Percentiles rank a stretch among this genome's conserved stretches.
Evolutionary conservation across 2,113 vertebrate genomes (phyloP).

Genomic region (Ahaetulla prasina): DNA sequence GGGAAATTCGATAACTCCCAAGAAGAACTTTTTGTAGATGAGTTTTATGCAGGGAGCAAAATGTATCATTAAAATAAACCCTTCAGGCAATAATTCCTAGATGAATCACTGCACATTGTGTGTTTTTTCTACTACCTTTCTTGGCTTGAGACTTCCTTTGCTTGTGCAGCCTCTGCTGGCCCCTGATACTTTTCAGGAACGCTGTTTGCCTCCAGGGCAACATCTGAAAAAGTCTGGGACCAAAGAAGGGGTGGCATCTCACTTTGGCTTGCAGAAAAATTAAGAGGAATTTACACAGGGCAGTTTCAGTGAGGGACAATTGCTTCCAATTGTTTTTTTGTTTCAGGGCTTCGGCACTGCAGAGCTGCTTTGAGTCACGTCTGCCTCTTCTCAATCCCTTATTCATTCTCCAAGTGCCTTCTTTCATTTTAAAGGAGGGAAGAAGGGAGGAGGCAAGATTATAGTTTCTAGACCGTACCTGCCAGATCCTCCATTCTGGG

Average conservation of each 20-base stretch:
- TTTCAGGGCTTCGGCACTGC: constrained; percentile 27
- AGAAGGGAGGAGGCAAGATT: constrained; percentile 8
- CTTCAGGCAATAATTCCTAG: constrained; percentile 28
- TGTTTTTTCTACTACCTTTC: neutral
- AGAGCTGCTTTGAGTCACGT: constrained; percentile 57
- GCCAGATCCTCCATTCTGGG: neutral
- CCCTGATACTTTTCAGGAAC: neutral
- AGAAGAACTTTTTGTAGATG: constrained; percentile 12
- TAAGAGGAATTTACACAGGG: neutral
- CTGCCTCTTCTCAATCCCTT: constrained; percentile 30
- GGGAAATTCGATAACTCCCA: neutral
- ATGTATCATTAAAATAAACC: constrained; percentile 35
- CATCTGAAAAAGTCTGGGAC: constrained; percentile 6
- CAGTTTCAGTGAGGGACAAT: constrained; percentile 42
- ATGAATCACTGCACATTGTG: constrained; percentile 23
- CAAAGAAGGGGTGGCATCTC: neutral
- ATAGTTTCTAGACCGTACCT: neutral
- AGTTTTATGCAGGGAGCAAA: constrained; percentile 42
- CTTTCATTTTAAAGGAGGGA: constrained; percentile 26
- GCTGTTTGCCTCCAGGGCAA: constrained; percentile 11
- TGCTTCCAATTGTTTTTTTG: constrained; percentile 36
- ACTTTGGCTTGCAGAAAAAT: constrained; percentile 24
- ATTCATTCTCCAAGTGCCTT: constrained; percentile 28
- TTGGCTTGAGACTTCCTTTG: neutral
- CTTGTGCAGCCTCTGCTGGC: neutral